phyloP scores from a whole-genome alignment of 2,888 invertebrate genomes.

The Dasysyrphus tricinctus region DNA sequence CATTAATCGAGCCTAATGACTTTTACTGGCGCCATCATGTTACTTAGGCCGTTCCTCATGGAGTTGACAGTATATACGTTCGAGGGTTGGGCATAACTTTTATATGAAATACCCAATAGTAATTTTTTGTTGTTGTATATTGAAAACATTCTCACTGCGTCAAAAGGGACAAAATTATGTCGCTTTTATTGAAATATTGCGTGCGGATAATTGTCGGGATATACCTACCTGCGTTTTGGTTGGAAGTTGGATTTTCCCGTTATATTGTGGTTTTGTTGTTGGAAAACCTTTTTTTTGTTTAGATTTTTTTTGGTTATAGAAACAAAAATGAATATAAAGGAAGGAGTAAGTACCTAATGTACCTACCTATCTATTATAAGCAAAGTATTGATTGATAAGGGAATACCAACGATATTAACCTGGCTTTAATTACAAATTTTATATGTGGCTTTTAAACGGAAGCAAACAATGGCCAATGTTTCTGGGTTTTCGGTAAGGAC shows the following conservation, averaged over 20 bases:
- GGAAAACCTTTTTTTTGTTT: conserved; percentile 49
- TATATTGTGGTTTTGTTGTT: conserved; percentile 39
- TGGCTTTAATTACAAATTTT: no score
- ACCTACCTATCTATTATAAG: no score
- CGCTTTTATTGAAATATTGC: conserved; percentile 83
- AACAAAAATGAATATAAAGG: not conserved
- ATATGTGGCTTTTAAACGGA: no score
- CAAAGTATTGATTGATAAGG: no score
- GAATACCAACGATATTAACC: no score
- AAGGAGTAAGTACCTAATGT: not conserved
- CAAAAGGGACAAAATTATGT: conserved; percentile 76
- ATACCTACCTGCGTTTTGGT: conserved; percentile 63
- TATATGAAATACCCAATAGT: not conserved
- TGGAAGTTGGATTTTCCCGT: conserved; percentile 36
- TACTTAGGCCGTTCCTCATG: conserved; percentile 3
- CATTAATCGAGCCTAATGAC: conserved; percentile 36
- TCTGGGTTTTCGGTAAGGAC: no score
- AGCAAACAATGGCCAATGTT: no score
- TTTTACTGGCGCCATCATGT: conserved; percentile 41
- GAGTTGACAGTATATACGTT: conserved; percentile 39
- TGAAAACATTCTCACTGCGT: conserved; percentile 52
- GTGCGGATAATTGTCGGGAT: conserved; percentile 82
- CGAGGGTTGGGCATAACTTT: conserved; percentile 54
- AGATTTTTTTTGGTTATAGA: not conserved
- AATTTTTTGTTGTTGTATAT: conserved; percentile 10